Percentiles rank a stretch among this genome's conserved stretches.
Conservation (phyloP, 2,797 vertebrate species). For the Macropodus opercularis region DNA sequence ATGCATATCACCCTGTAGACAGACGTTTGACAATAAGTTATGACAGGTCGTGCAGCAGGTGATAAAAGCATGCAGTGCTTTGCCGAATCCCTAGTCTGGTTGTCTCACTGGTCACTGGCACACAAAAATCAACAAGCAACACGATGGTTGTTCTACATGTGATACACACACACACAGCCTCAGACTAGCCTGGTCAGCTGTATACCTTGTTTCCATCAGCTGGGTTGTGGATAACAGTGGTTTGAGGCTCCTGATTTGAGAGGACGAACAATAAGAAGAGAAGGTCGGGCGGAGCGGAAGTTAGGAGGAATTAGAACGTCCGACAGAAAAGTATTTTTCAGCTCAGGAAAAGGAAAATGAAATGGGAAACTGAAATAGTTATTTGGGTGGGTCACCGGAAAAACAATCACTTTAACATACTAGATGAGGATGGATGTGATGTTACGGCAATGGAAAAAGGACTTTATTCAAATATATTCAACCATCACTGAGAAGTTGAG, state of each 20-base stretch:
- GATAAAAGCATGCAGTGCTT: slow-evolving; percentile 20
- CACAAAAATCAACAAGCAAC: slow-evolving; percentile 43
- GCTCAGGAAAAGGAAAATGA: background rate
- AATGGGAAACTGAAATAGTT: background rate
- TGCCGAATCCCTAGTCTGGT: background rate
- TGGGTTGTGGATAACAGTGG: slow-evolving; percentile 99
- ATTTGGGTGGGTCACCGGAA: background rate
- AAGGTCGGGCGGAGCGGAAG: slow-evolving; percentile 67
- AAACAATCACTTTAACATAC: slow-evolving; percentile 6
- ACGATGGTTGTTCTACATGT: slow-evolving; percentile 21
- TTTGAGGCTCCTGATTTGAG: slow-evolving; percentile 95
- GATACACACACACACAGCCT: slow-evolving; percentile 20
- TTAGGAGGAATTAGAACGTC: slow-evolving; percentile 46
- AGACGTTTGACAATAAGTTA: background rate
- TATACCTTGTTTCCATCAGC: slow-evolving; percentile 99
- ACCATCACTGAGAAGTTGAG: background rate
- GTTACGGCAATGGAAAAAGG: slow-evolving; percentile 4
- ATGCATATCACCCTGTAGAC: too few relatives aligned
- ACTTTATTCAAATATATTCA: background rate
- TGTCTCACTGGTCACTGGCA: slow-evolving; percentile 11
- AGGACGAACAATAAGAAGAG: slow-evolving; percentile 64
- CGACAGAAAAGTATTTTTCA: background rate
- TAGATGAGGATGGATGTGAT: slow-evolving; percentile 13
- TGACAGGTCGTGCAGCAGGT: slow-evolving; percentile 44
- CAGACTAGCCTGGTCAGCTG: slow-evolving; percentile 39